Conservation (phyloP, 2,797 vertebrate genomes). For the Cirrhinus molitorella region DNA sequence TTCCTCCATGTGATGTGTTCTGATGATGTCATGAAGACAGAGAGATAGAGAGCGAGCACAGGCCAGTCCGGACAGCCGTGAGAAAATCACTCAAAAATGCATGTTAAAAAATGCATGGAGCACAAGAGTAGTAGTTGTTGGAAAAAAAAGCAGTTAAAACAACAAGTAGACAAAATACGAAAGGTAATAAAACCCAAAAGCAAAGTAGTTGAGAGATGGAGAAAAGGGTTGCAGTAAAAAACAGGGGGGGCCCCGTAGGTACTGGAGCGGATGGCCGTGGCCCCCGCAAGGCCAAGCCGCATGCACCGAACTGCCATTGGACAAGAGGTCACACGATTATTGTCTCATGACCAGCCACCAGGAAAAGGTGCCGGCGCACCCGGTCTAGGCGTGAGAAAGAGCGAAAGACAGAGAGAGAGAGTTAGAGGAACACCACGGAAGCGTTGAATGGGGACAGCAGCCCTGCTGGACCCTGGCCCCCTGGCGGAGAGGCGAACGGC, state of each 20-base stretch:
- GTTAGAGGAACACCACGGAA: constrained; percentile 61
- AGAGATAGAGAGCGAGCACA: constrained; percentile 40
- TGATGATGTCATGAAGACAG: constrained; percentile 65
- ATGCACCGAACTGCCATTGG: constrained; percentile 52
- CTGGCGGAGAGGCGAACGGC: constrained; percentile 40
- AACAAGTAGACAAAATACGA: constrained; percentile 38
- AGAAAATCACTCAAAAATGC: constrained; percentile 56
- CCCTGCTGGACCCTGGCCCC: constrained; percentile 47
- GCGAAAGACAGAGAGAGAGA: constrained; percentile 48
- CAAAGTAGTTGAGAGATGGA: constrained; percentile 45
- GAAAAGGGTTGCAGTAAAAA: constrained; percentile 30
- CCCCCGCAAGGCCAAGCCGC: constrained; percentile 40
- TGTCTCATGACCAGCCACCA: constrained; percentile 38
- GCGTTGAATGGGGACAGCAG: constrained; percentile 56
- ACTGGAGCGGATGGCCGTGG: constrained; percentile 33
- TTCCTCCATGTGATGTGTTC: constrained; percentile 65
- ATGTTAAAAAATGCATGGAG: constrained; percentile 61
- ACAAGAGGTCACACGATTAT: constrained; percentile 39
- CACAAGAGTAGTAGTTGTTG: constrained; percentile 29
- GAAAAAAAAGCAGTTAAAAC: constrained; percentile 18
- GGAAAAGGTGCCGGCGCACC: constrained; percentile 22
- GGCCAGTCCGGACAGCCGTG: constrained; percentile 45
- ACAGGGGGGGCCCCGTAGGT: constrained; percentile 30
- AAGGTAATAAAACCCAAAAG: constrained; percentile 36
- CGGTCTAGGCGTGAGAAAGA: constrained; percentile 39